phyloP scores from a whole-genome alignment of 1,140 invertebrate genomes.

The Muscidifurax raptorellus region DNA sequence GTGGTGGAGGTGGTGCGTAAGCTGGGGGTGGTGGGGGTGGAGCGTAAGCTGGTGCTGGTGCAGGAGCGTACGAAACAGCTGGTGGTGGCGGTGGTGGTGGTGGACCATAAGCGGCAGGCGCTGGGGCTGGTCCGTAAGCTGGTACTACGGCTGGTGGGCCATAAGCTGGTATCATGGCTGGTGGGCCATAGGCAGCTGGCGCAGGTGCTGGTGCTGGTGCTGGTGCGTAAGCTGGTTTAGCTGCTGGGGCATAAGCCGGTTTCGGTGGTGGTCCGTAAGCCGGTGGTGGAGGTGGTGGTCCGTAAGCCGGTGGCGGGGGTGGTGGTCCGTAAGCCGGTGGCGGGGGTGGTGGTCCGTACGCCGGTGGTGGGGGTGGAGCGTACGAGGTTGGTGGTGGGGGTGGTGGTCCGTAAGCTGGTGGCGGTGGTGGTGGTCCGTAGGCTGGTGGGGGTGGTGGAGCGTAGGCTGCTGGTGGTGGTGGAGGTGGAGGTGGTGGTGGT shows the following conservation, averaged over 20 bases:
- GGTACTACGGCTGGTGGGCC: background rate
- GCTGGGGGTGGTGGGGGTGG: background rate
- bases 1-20: background rate
- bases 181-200: background rate
- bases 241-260: no score
- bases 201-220: background rate
- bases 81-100: background rate
- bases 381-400: background rate
- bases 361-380: background rate
- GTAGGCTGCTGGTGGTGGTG: background rate
- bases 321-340: background rate
- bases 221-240: background rate
- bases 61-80: background rate
- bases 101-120: background rate
- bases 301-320: background rate
- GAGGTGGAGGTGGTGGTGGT: background rate
- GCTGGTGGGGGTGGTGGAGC: background rate
- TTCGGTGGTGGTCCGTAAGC: no score
- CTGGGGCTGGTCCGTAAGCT: background rate
- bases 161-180: background rate
- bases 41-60: background rate
- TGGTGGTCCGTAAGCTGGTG: background rate
- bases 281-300: no score
- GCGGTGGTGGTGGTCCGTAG: background rate
- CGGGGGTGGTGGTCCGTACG: background rate